These are phyloP conservation scores for Drosophila sturtevanti DNA, from an alignment of 1,140 invertebrate species.

Conservation along the genomic window DNA sequence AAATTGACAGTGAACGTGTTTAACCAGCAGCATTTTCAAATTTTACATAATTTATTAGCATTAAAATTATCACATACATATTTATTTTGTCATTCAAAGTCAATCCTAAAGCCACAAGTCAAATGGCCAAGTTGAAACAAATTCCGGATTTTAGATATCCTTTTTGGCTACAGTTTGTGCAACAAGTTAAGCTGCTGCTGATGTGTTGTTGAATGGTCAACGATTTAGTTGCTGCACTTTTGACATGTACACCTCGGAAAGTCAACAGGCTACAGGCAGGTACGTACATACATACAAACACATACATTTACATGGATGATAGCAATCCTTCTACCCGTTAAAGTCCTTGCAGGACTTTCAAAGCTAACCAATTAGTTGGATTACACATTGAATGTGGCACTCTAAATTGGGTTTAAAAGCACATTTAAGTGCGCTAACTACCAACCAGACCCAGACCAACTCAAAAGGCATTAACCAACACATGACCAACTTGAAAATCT, in stretches of 20 bases:
- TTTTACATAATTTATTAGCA: constrained; percentile 58
- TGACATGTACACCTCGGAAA: constrained; percentile 46
- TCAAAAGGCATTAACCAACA: not conserved
- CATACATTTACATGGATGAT: constrained; percentile 4
- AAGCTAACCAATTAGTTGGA: constrained; percentile 54
- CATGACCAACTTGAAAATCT: constrained; percentile 26
- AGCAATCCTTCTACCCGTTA: not conserved
- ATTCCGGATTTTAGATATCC: constrained; percentile 9
- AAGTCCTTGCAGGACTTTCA: constrained; percentile 2
- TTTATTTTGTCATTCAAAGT: too few relatives aligned
- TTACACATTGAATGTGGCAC: constrained; percentile 27
- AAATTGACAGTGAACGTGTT: constrained; percentile 76
- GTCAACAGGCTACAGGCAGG: constrained; percentile 34
- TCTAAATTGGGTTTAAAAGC: constrained; percentile 33
- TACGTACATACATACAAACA: constrained; percentile 38
- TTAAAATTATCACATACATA: not conserved
- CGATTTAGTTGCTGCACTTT: constrained; percentile 51
- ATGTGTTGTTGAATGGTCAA: constrained; percentile 65
- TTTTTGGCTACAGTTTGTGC: constrained; percentile 22
- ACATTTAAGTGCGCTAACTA: constrained; percentile 24
- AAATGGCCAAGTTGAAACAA: constrained; percentile 33
- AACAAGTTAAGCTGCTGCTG: constrained; percentile 64
- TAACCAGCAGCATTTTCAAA: constrained; percentile 52
- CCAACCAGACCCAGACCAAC: constrained; percentile 5
- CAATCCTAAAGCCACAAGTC: not conserved